Evolutionary conservation across 2,888 invertebrate species (phyloP), one percentile per base, ranked within the genome.

Genomic region (Bombylius discolor): DNA sequence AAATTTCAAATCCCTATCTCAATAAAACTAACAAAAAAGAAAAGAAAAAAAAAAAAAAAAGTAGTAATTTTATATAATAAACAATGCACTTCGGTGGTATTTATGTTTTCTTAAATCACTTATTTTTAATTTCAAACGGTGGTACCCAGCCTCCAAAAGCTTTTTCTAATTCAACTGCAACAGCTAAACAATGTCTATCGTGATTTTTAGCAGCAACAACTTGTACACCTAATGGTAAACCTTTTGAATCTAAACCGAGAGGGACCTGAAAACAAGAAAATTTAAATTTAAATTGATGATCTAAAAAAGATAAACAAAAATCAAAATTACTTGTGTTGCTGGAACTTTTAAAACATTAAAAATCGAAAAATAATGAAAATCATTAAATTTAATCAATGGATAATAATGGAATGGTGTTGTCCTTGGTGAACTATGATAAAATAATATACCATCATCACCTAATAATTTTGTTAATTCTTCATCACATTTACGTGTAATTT

Each of bases 61-160:
- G 3, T 23, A 23, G 23, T 23, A 23, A 2, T 23, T 23, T 23
- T n/a, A n/a, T n/a, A n/a, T n/a, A n/a, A 23, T 23, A 23, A 3
- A 23, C 3, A 23, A 23, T 23, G 23, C 23, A 23, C 23, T 23
- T 23, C 23, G 23, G 23, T 23, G 23, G 23, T 23, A 23, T 23
- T 23, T 23, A 23, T 23, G 23, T 23, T 23, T 23, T 23, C 23
- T 23, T 23, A 23, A 23, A 23, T 36, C 36, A 44, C 9, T 45
- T 14, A 47, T 64, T 61, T 56, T 64, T 70, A 45, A 65, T 56
- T 46, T 63, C 67, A 59, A 78, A 76, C 6, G 88, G 87, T 59
- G 86, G 81, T 47, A 83, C 79, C 95, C 95, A 95, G 5, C 96
- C 96, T 47, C 93, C 94, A 68, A 94, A 94, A 4, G 82, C 84